A percentile compares a stretch with the other conserved stretches of the same genome.
phyloP scores from a whole-genome alignment of 92 coral and sea anemone genomes.

The Porites cylindrica region DNA sequence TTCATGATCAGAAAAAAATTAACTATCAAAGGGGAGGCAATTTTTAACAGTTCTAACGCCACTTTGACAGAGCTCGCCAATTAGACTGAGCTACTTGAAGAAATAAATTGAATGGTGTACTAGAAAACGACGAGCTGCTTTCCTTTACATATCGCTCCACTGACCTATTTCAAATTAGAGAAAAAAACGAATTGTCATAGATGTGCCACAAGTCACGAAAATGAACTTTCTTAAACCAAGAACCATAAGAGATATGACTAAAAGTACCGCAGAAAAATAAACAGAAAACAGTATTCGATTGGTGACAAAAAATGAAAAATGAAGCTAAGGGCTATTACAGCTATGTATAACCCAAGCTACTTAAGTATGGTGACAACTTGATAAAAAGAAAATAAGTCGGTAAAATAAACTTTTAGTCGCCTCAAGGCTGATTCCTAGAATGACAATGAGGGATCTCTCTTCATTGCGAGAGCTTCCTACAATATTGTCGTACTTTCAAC shows the following conservation, averaged over 20 bases:
- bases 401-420: not conserved
- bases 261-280: not conserved
- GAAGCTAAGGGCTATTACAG: not conserved
- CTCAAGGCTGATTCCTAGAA: not conserved
- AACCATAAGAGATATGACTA: not conserved
- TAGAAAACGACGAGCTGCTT: constrained; percentile 4
- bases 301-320: not conserved
- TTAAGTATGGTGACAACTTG: constrained; percentile 3
- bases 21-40: constrained; percentile 12
- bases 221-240: not conserved
- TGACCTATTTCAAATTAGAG: not conserved
- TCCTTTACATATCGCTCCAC: not conserved
- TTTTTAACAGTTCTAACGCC: constrained; percentile 23
- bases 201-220: not conserved
- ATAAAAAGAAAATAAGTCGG: not conserved
- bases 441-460: not conserved
- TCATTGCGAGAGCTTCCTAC: not conserved
- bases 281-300: not conserved
- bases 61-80: constrained; percentile 1
- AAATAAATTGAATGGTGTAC: constrained; percentile 5
- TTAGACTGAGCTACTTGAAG: constrained; percentile 21
- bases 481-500: not conserved
- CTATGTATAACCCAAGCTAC: constrained; percentile 15
- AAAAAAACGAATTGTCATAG: constrained; percentile 1
- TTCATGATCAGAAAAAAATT: not conserved